Percentiles rank a stretch among this genome's conserved stretches.
These are phyloP conservation scores for Cerceris rybyensis DNA, from an alignment of 2,888 invertebrate genomes.

Conservation along the genomic window DNA sequence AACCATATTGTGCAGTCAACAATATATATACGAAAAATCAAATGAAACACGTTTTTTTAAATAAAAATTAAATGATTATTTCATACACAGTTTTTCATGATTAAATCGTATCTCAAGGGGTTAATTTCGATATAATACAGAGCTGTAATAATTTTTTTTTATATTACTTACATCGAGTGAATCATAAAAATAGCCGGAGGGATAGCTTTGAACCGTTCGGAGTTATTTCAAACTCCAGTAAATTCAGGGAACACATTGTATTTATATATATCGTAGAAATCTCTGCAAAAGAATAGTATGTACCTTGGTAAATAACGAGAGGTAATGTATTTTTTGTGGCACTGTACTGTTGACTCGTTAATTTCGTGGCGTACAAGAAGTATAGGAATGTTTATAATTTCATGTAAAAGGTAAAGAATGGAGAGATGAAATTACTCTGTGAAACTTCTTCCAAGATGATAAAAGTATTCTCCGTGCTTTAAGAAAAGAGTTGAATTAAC, in stretches of 20 bases:
- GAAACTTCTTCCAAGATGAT: no score
- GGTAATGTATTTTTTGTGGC: conserved; percentile 16
- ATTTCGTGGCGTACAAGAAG: neutral
- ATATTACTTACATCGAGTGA: neutral
- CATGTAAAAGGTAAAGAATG: neutral
- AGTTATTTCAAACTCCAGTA: neutral
- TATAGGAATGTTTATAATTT: neutral
- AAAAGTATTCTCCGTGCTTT: no score
- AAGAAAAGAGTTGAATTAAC: no score
- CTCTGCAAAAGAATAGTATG: neutral
- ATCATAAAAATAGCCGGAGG: neutral
- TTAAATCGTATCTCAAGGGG: no score
- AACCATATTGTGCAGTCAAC: no score
- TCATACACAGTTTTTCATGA: no score
- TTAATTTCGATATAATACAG: no score
- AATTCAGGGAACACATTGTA: neutral
- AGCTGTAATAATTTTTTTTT: neutral
- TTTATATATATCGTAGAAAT: neutral
- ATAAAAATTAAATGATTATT: no score
- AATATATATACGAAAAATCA: no score
- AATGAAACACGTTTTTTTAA: no score
- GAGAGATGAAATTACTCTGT: no score
- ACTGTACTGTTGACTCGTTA: conserved; percentile 8
- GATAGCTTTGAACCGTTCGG: neutral
- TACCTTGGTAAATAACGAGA: neutral